These are phyloP conservation scores for Glossophaga mutica DNA, from an alignment of 2,797 vertebrate genomes.

Conservation along the genomic window DNA sequence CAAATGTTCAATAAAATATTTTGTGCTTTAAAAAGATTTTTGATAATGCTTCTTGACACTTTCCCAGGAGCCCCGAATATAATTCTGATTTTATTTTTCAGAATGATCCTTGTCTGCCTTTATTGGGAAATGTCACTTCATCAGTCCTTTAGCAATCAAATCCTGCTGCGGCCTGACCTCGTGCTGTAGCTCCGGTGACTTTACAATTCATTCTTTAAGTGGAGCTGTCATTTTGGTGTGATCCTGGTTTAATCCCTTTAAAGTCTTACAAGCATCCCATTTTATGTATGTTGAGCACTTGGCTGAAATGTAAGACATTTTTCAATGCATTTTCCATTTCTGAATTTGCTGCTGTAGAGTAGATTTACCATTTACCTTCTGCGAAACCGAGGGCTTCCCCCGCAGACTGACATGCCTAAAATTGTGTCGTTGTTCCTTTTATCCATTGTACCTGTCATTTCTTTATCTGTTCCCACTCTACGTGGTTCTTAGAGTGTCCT, in stretches of 20 bases:
- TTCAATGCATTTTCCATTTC: constrained; percentile 79
- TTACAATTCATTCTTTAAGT: constrained; percentile 74
- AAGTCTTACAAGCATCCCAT: constrained; percentile 70
- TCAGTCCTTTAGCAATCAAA: constrained; percentile 66
- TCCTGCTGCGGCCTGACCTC: constrained; percentile 71
- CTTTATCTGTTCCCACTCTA: not conserved
- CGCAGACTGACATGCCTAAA: constrained; percentile 23
- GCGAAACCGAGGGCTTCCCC: not conserved
- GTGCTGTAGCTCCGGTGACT: constrained; percentile 67
- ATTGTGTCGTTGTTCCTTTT: not conserved
- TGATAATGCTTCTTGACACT: not conserved
- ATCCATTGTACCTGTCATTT: not conserved
- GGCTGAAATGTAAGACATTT: constrained; percentile 78
- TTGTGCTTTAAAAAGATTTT: not conserved
- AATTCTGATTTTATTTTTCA: constrained; percentile 45
- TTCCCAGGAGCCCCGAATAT: constrained; percentile 20
- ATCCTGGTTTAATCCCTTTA: constrained; percentile 81
- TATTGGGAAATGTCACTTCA: constrained; percentile 58
- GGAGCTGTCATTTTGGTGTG: constrained; percentile 77
- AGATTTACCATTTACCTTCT: constrained; percentile 50
- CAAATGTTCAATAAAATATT: not conserved
- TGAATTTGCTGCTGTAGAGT: constrained; percentile 71
- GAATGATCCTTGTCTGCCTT: constrained; percentile 52
- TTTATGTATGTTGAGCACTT: constrained; percentile 77
- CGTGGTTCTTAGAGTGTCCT: not conserved